These are phyloP conservation scores for Geophilus truncorum DNA, from an alignment of 2,888 invertebrate species.

Conservation along the genomic window DNA sequence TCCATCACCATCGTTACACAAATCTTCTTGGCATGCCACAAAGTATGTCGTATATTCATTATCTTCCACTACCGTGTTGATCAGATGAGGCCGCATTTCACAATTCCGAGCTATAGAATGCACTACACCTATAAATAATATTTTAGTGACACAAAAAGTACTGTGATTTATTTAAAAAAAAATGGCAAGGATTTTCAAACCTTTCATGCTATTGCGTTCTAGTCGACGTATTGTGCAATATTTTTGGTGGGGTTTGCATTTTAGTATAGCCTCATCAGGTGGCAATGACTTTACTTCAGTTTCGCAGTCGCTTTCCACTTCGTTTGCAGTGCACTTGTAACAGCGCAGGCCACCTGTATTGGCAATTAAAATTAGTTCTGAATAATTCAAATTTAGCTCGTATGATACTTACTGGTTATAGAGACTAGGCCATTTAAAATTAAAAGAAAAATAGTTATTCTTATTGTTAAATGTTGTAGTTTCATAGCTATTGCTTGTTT, in stretches of 20 bases:
- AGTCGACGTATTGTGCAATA: slow-evolving; percentile 3
- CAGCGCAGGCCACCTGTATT: neutral
- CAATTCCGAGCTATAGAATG: neutral
- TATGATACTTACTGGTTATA: too few species aligned
- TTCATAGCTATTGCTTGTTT: too few species aligned
- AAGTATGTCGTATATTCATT: neutral
- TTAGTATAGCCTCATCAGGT: neutral
- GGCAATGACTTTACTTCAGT: neutral
- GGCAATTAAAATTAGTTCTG: too few species aligned
- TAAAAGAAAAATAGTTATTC: too few species aligned
- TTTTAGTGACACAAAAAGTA: neutral
- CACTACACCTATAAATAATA: neutral
- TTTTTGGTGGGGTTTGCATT: neutral
- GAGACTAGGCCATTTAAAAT: too few species aligned
- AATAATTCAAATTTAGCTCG: too few species aligned
- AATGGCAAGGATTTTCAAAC: too few species aligned
- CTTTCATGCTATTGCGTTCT: neutral
- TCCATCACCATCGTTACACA: slow-evolving; percentile 22
- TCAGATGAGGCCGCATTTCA: neutral
- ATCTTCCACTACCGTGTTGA: neutral
- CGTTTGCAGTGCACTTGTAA: slow-evolving; percentile 2
- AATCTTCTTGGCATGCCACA: neutral
- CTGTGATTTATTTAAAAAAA: neutral
- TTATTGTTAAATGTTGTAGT: too few species aligned
- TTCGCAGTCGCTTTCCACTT: slow-evolving; percentile 17